Conservation (phyloP, 2,888 invertebrate genomes). For the Callimorpha dominula region DNA sequence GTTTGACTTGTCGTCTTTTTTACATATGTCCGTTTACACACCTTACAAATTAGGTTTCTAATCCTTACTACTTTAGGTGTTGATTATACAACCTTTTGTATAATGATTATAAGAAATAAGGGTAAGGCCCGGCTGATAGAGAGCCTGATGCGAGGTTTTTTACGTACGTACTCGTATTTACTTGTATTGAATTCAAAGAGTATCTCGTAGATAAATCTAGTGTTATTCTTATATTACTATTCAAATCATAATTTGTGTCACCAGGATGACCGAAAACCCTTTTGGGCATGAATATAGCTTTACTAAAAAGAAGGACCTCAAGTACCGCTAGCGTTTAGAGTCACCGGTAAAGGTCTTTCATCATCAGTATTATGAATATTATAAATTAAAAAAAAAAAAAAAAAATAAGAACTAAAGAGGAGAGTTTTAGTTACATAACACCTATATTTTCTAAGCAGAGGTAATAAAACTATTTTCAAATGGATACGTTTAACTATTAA, state of each 20-base stretch:
- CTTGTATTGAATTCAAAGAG: no score
- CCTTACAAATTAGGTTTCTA: no score
- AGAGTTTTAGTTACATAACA: neutral
- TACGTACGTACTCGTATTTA: no score
- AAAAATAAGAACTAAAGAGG: neutral
- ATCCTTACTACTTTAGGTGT: no score
- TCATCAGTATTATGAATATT: neutral
- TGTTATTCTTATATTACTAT: no score
- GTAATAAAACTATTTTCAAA: neutral
- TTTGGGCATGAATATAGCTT: neutral
- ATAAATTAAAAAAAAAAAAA: neutral
- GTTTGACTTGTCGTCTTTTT: constrained; percentile 6
- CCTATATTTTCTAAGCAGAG: neutral
- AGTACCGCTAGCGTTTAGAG: neutral
- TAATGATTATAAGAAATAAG: no score
- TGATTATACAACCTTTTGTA: no score
- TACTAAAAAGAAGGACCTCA: neutral
- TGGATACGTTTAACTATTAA: neutral
- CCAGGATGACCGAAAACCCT: neutral
- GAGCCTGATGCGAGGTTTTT: no score
- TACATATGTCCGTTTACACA: no score
- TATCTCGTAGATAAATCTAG: no score
- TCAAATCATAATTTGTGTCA: no score
- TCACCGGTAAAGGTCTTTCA: neutral
- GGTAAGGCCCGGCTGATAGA: no score